A percentile compares a stretch with the other conserved stretches of the same genome.
phyloP scores from a whole-genome alignment of 2,113 vertebrate species.

The Campylomormyrus numenius region DNA sequence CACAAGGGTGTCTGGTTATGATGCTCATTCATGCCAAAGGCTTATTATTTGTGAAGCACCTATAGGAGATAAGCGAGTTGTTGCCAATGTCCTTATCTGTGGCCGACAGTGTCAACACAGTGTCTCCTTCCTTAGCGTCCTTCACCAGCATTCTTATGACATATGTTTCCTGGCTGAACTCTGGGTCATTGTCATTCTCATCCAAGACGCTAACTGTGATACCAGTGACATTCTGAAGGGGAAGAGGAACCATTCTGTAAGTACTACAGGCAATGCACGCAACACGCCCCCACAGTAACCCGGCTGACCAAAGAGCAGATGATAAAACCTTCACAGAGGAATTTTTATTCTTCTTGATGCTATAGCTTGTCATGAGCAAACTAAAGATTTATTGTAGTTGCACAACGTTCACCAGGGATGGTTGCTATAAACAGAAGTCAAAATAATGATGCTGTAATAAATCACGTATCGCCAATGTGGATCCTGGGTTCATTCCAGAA shows the following conservation, averaged over 20 bases:
- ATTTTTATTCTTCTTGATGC: conserved; percentile 5
- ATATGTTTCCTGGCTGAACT: conserved; percentile 47
- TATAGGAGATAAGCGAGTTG: conserved; percentile 54
- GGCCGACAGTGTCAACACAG: conserved; percentile 48
- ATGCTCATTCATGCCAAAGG: background rate
- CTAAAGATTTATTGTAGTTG: background rate
- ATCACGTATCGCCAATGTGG: background rate
- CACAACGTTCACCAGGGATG: background rate
- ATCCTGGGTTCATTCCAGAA: background rate
- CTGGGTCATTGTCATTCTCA: conserved; percentile 59
- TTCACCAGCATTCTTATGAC: conserved; percentile 20
- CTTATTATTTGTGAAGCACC: conserved; percentile 32
- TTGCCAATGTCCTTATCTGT: conserved; percentile 50
- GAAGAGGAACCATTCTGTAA: background rate
- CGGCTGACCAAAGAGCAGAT: background rate
- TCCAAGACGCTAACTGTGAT: conserved; percentile 54
- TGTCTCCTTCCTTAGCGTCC: conserved; percentile 41
- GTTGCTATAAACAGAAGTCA: background rate
- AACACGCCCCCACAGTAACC: background rate
- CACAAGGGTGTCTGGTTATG: background rate
- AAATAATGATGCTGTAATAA: background rate
- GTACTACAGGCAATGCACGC: background rate
- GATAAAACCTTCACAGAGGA: background rate
- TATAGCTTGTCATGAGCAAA: background rate
- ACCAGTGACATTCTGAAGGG: conserved; percentile 56